phyloP scores from a whole-genome alignment of 2,888 invertebrate genomes.

The Eupithecia exiguata region DNA sequence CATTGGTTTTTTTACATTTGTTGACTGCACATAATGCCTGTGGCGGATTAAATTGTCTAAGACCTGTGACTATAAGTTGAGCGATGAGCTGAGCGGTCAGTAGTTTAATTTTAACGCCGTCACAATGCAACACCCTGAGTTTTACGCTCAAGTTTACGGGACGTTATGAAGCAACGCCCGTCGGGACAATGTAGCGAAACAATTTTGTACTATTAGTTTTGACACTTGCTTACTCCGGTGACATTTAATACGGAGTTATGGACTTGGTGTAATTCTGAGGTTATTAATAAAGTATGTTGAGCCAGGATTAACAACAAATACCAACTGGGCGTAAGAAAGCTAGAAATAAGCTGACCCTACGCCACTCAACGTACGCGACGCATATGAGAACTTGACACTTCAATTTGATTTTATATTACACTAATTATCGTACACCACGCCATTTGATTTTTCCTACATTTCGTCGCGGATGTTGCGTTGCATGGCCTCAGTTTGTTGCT shows the following conservation, averaged over 20 bases:
- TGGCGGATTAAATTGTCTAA: too few species aligned
- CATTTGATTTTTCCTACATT: too few species aligned
- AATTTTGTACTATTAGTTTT: conserved; percentile 69
- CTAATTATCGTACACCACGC: too few species aligned
- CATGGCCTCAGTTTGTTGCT: too few species aligned
- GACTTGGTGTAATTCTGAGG: conserved; percentile 29
- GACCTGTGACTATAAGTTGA: not conserved
- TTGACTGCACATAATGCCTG: not conserved
- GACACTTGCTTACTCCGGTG: conserved; percentile 67
- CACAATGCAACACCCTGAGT: conserved; percentile 39
- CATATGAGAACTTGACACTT: too few species aligned
- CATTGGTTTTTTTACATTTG: not conserved
- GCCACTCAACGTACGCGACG: not conserved
- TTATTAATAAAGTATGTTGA: conserved; percentile 2
- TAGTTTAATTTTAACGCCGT: not conserved
- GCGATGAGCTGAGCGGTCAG: not conserved
- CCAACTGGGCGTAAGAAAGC: not conserved
- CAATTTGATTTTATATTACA: too few species aligned
- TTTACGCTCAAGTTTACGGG: conserved; percentile 69
- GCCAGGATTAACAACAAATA: not conserved
- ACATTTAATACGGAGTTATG: conserved; percentile 49
- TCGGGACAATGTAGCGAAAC: conserved; percentile 69
- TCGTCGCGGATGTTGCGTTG: too few species aligned
- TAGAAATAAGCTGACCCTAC: not conserved
- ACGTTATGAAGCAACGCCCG: conserved; percentile 68